phyloP scores from a whole-genome alignment of 2,888 invertebrate species.

The Noctua janthe region DNA sequence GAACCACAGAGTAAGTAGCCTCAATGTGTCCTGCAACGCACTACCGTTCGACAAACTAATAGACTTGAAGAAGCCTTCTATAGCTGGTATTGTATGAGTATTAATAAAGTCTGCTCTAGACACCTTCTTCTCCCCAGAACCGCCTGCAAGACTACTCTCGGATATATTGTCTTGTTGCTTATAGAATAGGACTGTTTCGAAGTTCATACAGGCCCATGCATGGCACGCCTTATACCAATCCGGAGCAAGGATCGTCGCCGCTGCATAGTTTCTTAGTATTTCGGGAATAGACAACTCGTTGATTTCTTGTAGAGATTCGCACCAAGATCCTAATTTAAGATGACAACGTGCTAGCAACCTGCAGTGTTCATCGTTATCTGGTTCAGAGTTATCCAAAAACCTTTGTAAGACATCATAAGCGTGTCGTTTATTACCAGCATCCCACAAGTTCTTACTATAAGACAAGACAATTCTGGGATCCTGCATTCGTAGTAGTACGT shows the following conservation, averaged over 20 bases:
- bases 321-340: constrained; percentile 98
- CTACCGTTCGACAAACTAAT: constrained; percentile 97
- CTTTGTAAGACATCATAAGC: constrained; percentile 95
- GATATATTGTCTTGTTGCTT: constrained; percentile 89
- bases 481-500: constrained; percentile 93
- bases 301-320: constrained; percentile 96
- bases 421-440: constrained; percentile 93
- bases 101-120: constrained; percentile 85
- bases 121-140: constrained; percentile 86
- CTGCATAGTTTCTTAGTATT: constrained; percentile 93
- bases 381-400: constrained; percentile 91
- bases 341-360: constrained; percentile 95
- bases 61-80: constrained; percentile 98
- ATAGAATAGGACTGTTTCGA: constrained; percentile 95
- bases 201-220: constrained; percentile 99
- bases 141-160: constrained; percentile 85
- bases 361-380: constrained; percentile 90
- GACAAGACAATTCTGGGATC: constrained; percentile 97
- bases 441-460: constrained; percentile 99
- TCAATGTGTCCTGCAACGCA: constrained; percentile 98
- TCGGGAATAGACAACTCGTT: constrained; percentile 94
- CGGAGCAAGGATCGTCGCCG: constrained; percentile 95
- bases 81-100: constrained; percentile 96
- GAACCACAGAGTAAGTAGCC: constrained; percentile 98
- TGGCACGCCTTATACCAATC: constrained; percentile 99